Conservation (phyloP, 1,140 invertebrate genomes). For the Brachystomella parvula region DNA sequence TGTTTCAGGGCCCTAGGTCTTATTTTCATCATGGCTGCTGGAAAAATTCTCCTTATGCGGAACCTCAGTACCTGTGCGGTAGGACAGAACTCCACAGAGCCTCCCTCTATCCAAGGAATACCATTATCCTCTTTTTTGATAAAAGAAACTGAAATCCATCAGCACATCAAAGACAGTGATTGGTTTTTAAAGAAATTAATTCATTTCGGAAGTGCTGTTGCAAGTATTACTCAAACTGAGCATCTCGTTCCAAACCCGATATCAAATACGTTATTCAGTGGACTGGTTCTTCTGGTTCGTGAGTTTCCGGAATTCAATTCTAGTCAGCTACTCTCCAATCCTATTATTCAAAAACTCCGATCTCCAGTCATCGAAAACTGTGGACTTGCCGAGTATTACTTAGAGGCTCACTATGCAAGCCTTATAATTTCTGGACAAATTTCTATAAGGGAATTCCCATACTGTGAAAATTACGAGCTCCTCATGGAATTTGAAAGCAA, state of each 20-base stretch:
- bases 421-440: not conserved
- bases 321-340: not conserved
- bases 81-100: too few relatives aligned
- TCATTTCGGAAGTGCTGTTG: not conserved
- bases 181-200: not conserved
- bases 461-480: constrained; percentile 11
- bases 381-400: constrained; percentile 1
- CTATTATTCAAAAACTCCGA: not conserved
- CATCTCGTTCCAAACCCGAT: not conserved
- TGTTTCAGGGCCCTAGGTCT: not conserved
- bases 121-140: not conserved
- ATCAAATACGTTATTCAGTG: not conserved
- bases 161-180: not conserved
- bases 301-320: not conserved
- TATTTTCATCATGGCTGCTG: not conserved
- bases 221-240: not conserved
- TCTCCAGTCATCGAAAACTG: not conserved
- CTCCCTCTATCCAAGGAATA: not conserved
- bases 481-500: constrained; percentile 2
- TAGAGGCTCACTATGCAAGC: not conserved
- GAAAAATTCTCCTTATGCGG: too few relatives aligned
- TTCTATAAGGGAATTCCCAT: not conserved
- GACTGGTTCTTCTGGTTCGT: constrained; percentile 6
- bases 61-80: too few relatives aligned
- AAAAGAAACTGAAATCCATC: not conserved